These are phyloP conservation scores for Neodontobutis hainanensis DNA, from an alignment of 2,113 vertebrate genomes.

Conservation along the genomic window DNA sequence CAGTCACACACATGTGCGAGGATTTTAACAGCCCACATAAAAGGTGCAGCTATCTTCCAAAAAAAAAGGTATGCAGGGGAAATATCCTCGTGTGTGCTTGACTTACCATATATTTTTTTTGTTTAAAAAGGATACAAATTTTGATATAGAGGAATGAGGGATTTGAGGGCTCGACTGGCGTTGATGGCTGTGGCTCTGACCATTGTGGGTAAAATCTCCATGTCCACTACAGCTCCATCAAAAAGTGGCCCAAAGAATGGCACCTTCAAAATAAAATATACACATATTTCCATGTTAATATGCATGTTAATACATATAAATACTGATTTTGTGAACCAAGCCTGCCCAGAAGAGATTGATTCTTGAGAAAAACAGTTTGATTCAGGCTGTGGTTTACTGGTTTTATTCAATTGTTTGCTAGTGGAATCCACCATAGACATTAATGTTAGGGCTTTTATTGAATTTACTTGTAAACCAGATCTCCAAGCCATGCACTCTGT, in stretches of 20 bases:
- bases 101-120: constrained; percentile 11
- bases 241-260: constrained; percentile 98
- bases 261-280: constrained; percentile 76
- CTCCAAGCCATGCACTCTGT: constrained; percentile 49
- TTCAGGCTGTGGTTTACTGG: constrained; percentile 50
- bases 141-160: constrained; percentile 96
- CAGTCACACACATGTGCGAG: not conserved
- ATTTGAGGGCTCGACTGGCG: constrained; percentile 95
- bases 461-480: constrained; percentile 63
- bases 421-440: constrained; percentile 69
- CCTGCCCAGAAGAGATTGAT: constrained; percentile 24
- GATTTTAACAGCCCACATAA: constrained; percentile 8
- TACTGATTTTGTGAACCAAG: constrained; percentile 3
- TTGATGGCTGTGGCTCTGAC: constrained; percentile 98
- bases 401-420: constrained; percentile 63
- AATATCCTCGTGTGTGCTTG: not conserved
- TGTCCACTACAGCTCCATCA: constrained; percentile 97
- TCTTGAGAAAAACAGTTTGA: constrained; percentile 32
- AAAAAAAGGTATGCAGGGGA: not conserved
- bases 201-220: constrained; percentile 95
- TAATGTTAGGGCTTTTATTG: constrained; percentile 55
- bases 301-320: not conserved
- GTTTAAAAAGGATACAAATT: constrained; percentile 96
- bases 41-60: not conserved
- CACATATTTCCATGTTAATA: not conserved